These are phyloP conservation scores for Ophiodon elongatus DNA, from an alignment of 2,113 vertebrate genomes.

Conservation along the genomic window DNA sequence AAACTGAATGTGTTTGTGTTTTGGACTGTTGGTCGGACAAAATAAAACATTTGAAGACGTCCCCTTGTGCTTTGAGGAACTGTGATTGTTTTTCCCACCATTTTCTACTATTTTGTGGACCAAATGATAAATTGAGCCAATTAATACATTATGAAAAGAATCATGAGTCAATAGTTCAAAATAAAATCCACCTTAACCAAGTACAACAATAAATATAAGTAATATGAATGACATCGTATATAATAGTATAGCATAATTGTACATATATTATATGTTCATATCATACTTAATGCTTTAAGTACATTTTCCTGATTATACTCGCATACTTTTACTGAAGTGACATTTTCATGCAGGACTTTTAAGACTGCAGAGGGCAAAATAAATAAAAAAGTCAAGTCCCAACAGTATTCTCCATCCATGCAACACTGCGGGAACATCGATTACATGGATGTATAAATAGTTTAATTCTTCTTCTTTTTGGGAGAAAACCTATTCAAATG, in stretches of 20 bases:
- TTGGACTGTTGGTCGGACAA: no score
- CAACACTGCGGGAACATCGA: neutral
- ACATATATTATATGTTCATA: no score
- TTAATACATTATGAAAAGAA: neutral
- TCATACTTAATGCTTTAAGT: no score
- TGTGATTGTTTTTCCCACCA: neutral
- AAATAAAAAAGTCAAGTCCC: neutral
- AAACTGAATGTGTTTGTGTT: no score
- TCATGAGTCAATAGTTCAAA: neutral
- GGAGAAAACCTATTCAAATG: no score
- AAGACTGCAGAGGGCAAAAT: neutral
- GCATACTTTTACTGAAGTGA: neutral
- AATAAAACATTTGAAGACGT: no score
- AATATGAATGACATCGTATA: no score
- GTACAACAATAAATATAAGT: no score
- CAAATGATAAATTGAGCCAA: neutral
- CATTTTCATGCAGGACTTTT: no score
- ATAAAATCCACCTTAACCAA: neutral
- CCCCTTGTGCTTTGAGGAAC: neutral
- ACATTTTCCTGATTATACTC: neutral
- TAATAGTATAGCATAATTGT: no score
- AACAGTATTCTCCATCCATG: neutral
- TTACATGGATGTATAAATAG: neutral
- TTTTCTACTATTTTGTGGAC: neutral
- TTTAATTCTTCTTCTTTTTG: no score